These are phyloP conservation scores for Pseudolaguvia tuberculata DNA, from an alignment of 2,113 vertebrate genomes.

Conservation along the genomic window DNA sequence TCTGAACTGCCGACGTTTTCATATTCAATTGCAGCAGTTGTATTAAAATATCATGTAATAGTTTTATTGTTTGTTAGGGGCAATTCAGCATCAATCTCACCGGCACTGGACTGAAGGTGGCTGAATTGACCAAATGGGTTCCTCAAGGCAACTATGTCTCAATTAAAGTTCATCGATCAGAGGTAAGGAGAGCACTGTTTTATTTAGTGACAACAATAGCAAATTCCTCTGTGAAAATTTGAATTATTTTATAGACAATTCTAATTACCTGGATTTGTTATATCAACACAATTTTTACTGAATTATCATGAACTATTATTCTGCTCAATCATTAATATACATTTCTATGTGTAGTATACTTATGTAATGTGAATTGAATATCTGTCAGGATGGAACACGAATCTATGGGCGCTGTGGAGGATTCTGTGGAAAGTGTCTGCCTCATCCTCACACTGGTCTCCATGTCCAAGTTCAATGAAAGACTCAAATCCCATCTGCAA, in stretches of 20 bases:
- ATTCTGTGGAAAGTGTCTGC: constrained; percentile 93
- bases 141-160: constrained; percentile 87
- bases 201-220: not conserved
- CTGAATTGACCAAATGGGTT: constrained; percentile 80
- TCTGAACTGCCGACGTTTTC: not conserved
- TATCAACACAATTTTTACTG: no score
- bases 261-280: no score
- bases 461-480: constrained; percentile 77
- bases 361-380: not conserved
- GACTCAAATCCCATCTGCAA: not conserved
- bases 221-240: no score
- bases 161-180: constrained; percentile 83
- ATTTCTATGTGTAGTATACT: no score
- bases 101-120: constrained; percentile 84
- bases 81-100: constrained; percentile 92
- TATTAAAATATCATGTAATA: not conserved
- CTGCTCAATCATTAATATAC: no score
- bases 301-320: no score
- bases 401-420: constrained; percentile 93
- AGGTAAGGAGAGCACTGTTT: constrained; percentile 66
- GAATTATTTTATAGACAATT: no score
- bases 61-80: constrained; percentile 66
- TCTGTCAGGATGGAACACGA: constrained; percentile 83
- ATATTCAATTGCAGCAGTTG: not conserved
- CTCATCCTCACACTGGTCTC: constrained; percentile 76